phyloP scores from a whole-genome alignment of 2,888 invertebrate species.

The Morpho helenor region DNA sequence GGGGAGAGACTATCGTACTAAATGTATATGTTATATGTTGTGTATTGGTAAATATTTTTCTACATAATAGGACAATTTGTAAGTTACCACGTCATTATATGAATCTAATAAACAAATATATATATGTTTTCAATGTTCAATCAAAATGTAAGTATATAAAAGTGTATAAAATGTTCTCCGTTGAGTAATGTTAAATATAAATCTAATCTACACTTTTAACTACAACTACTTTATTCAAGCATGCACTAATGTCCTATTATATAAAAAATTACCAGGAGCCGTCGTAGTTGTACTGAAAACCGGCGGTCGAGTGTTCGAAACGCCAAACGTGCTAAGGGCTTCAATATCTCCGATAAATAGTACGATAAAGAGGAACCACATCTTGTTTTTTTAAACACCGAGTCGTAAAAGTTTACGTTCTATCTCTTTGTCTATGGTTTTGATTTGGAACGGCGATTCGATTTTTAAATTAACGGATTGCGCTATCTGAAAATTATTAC shows the following conservation, averaged over 20 bases:
- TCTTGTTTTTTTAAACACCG: slow-evolving; percentile 18
- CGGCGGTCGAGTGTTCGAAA: slow-evolving; percentile 80
- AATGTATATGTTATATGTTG: too few species aligned
- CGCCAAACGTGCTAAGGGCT: slow-evolving; percentile 83
- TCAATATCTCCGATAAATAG: slow-evolving; percentile 25
- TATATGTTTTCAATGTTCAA: too few species aligned
- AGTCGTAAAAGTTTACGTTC: slow-evolving; percentile 2
- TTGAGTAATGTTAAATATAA: too few species aligned
- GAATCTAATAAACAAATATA: too few species aligned
- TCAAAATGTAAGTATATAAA: too few species aligned
- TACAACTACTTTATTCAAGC: neutral
- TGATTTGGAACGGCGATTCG: slow-evolving; percentile 37
- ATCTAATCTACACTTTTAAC: too few species aligned
- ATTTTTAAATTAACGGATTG: slow-evolving; percentile 8
- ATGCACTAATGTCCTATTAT: slow-evolving; percentile 6
- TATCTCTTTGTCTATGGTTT: slow-evolving; percentile 13
- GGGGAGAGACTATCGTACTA: neutral
- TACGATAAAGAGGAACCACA: slow-evolving; percentile 32
- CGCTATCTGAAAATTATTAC: neutral
- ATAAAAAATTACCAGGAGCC: slow-evolving; percentile 67
- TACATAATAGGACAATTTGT: too few species aligned
- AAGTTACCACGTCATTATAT: too few species aligned
- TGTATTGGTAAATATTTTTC: too few species aligned
- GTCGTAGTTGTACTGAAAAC: slow-evolving; percentile 77
- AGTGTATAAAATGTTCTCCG: too few species aligned